phyloP scores from a whole-genome alignment of 2,888 invertebrate species.

The Mesorhabditis belari region DNA sequence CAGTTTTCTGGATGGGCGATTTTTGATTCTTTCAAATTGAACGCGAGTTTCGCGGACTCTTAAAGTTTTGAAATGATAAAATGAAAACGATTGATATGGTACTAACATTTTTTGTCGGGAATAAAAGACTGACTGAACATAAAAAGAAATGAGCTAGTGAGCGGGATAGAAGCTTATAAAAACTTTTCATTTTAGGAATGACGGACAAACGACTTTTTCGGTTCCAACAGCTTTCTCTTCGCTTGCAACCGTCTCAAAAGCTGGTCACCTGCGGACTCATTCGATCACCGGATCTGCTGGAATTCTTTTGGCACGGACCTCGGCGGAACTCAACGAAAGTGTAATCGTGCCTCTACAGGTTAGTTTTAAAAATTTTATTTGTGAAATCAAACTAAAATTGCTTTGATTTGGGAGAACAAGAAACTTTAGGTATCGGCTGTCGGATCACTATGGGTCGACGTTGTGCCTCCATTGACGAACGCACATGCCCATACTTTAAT shows the following conservation, averaged over 20 bases:
- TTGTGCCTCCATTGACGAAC: slow-evolving; percentile 13
- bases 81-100: too few species aligned
- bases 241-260: slow-evolving; percentile 11
- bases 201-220: neutral
- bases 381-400: too few species aligned
- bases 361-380: too few species aligned
- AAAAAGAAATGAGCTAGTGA: too few species aligned
- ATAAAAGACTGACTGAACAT: too few species aligned
- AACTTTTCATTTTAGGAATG: neutral
- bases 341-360: slow-evolving; percentile 30
- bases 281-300: slow-evolving; percentile 24
- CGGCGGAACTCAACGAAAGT: slow-evolving; percentile 26
- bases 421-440: slow-evolving; percentile 13
- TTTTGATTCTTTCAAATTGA: too few species aligned
- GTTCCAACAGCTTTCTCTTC: slow-evolving; percentile 6
- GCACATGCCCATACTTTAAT: neutral
- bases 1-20: too few species aligned
- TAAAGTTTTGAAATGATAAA: too few species aligned
- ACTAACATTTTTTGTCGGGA: too few species aligned
- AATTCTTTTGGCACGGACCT: slow-evolving; percentile 9
- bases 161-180: too few species aligned
- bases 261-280: slow-evolving; percentile 17
- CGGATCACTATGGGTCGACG: slow-evolving; percentile 27
- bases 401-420: neutral
- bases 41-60: too few species aligned